Conservation (phyloP, 2,113 vertebrate species). For the Corythaeola cristata region DNA sequence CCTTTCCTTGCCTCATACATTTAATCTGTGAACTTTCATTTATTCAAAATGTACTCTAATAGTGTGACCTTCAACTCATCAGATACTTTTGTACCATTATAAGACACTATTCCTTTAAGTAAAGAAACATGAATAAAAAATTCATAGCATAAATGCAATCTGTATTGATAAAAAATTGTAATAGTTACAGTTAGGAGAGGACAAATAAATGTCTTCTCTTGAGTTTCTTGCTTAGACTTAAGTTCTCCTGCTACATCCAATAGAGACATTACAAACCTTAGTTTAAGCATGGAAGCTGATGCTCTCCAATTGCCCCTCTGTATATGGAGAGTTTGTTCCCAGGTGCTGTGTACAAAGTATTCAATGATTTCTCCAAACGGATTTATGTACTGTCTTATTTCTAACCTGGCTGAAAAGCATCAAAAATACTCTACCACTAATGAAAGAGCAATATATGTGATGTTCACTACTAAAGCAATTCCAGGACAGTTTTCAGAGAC, state of each 20-base stretch:
- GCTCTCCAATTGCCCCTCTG: background rate
- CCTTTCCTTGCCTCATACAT: background rate
- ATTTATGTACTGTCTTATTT: background rate
- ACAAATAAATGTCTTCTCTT: background rate
- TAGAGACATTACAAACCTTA: background rate
- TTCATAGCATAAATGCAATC: background rate
- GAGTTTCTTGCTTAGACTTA: background rate
- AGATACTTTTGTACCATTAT: background rate
- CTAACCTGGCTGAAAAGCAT: background rate
- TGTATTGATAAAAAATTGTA: background rate
- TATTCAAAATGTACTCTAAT: background rate
- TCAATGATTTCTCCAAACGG: background rate
- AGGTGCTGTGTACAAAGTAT: background rate
- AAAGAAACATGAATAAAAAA: background rate
- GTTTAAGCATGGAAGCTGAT: background rate
- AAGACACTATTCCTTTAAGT: background rate
- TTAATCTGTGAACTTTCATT: background rate
- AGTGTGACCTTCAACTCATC: background rate
- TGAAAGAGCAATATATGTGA: fast-evolving
- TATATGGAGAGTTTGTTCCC: background rate
- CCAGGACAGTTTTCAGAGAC: background rate
- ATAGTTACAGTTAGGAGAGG: background rate
- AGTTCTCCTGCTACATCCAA: background rate
- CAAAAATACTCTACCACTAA: background rate
- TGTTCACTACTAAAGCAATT: background rate